A percentile compares a stretch with the other conserved stretches of the same genome.
Evolutionary conservation across 2,797 vertebrate genomes (phyloP).

Genomic region (Malacoctenus gilli): DNA sequence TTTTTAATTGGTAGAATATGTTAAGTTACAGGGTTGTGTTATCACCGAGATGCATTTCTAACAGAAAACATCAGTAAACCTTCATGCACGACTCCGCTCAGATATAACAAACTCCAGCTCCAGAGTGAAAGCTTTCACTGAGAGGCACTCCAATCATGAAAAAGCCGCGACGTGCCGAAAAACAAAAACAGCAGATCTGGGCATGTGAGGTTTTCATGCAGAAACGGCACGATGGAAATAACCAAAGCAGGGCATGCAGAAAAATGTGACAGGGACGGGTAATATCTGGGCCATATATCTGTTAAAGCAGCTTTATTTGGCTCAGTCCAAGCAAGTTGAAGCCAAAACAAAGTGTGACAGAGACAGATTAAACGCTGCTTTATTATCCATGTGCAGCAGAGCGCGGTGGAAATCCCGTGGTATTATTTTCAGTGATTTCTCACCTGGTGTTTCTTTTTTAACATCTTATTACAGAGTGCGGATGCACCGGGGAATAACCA

Average conservation of each 20-base stretch:
- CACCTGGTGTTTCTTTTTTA: constrained; percentile 40
- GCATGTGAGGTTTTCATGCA: constrained; percentile 17
- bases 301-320: constrained; percentile 71
- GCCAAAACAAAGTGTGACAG: constrained; percentile 68
- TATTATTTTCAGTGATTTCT: constrained; percentile 37
- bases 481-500: constrained; percentile 3
- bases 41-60: too few species aligned
- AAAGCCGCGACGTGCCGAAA: not conserved
- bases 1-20: too few species aligned
- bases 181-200: not conserved
- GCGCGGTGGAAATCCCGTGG: constrained; percentile 29
- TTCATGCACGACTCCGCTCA: too few species aligned
- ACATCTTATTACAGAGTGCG: constrained; percentile 7
- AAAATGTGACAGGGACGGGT: constrained; percentile 27
- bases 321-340: constrained; percentile 32
- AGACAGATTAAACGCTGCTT: constrained; percentile 64
- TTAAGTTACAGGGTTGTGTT: too few species aligned
- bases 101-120: too few species aligned
- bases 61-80: too few species aligned
- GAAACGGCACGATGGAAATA: constrained; percentile 33
- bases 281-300: constrained; percentile 62
- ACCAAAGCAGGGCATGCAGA: constrained; percentile 40
- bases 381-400: constrained; percentile 40
- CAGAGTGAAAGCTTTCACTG: too few species aligned
- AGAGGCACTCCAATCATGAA: too few species aligned